These are phyloP conservation scores for Pipistrellus kuhlii DNA, from an alignment of 2,797 vertebrate genomes.

Conservation along the genomic window DNA sequence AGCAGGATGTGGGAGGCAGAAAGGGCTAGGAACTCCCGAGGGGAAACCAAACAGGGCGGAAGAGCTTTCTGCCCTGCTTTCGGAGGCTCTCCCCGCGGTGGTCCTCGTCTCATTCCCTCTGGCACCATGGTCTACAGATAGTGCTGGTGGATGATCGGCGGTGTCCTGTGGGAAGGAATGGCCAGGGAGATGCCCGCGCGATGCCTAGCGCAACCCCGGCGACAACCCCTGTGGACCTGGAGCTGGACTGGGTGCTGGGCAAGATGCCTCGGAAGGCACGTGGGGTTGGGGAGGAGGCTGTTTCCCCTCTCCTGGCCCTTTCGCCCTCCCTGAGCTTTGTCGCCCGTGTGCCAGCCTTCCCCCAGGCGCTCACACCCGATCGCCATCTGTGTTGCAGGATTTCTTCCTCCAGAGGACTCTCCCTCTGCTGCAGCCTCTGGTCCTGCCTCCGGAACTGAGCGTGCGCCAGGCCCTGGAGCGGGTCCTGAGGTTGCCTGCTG, in stretches of 20 bases:
- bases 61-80: background rate
- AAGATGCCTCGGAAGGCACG: conserved; percentile 95
- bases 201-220: conserved; percentile 86
- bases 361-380: background rate
- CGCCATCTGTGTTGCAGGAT: conserved; percentile 82
- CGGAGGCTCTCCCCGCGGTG: background rate
- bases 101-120: background rate
- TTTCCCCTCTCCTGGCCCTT: background rate
- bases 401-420: conserved; percentile 88
- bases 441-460: conserved; percentile 87
- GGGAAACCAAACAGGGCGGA: background rate
- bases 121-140: conserved; percentile 87
- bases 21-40: background rate
- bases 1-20: background rate
- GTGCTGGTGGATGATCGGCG: conserved; percentile 92
- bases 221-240: conserved; percentile 91
- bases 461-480: conserved; percentile 90
- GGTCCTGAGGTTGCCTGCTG: conserved; percentile 93
- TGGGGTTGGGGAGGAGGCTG: too few species aligned
- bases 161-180: conserved; percentile 31
- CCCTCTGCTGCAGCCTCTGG: conserved; percentile 84
- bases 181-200: background rate
- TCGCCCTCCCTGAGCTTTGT: fast-evolving
- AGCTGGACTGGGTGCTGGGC: conserved; percentile 96
- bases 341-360: background rate